Conservation (phyloP, 2,888 invertebrate genomes). For the Drosophila maculinotata region DNA sequence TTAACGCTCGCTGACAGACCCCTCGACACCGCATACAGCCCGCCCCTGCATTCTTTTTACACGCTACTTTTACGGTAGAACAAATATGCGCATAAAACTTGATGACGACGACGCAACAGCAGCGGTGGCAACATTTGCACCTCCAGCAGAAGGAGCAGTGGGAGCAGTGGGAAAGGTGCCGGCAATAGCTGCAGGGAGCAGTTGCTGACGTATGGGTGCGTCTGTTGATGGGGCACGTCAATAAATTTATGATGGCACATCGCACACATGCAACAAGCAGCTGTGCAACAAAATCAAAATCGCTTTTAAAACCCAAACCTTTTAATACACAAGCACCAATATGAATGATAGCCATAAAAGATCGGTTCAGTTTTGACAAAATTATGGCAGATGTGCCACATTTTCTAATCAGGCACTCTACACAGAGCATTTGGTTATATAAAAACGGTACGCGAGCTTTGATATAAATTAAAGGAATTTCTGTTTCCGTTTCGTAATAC, state of each 20-base stretch:
- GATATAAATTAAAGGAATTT: too few species aligned
- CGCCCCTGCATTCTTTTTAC: constrained; percentile 16
- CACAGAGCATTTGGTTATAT: not conserved
- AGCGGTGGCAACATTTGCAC: constrained; percentile 54
- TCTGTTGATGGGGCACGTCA: constrained; percentile 43
- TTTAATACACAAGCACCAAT: not conserved
- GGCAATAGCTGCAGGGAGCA: constrained; percentile 18
- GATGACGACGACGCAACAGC: constrained; percentile 51
- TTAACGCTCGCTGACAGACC: constrained; percentile 37
- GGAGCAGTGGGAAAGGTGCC: not conserved
- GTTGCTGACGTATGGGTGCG: constrained; percentile 48
- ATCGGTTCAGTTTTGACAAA: too few species aligned
- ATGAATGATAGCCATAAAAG: not conserved
- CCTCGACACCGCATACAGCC: not conserved
- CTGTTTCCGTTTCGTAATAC: constrained; percentile 16
- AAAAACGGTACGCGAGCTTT: constrained; percentile 27
- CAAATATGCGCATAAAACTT: constrained; percentile 72
- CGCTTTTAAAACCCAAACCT: constrained; percentile 39
- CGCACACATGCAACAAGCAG: constrained; percentile 54
- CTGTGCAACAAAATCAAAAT: constrained; percentile 35
- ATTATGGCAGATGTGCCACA: too few species aligned
- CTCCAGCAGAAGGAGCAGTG: constrained; percentile 16
- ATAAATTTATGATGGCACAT: constrained; percentile 45
- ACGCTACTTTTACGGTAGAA: constrained; percentile 57
- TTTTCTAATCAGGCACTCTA: too few species aligned